These are phyloP conservation scores for Lathamus discolor DNA, from an alignment of 2,113 vertebrate species.

Conservation along the genomic window DNA sequence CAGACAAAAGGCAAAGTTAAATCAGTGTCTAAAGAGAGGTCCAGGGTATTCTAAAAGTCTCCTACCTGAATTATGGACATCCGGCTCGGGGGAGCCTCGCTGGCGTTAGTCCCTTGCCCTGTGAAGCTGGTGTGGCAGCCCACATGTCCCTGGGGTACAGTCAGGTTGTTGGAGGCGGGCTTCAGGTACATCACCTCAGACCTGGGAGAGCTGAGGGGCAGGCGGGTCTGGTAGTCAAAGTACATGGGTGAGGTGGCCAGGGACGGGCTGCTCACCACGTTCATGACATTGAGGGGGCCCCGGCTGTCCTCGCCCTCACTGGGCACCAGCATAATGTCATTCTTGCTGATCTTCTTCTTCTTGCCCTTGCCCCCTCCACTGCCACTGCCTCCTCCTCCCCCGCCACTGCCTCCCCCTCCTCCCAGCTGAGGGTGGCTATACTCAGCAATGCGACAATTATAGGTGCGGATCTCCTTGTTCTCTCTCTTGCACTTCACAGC, in stretches of 20 bases:
- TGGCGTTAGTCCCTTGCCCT: conserved; percentile 92
- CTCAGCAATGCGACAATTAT: conserved; percentile 98
- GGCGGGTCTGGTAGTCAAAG: conserved; percentile 99
- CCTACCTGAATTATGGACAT: conserved; percentile 99
- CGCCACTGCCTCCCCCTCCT: conserved; percentile 69
- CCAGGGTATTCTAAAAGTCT: conserved; percentile 76
- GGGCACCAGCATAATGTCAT: conserved; percentile 99
- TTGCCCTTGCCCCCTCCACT: conserved; percentile 70
- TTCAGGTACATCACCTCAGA: conserved; percentile 99
- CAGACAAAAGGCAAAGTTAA: conserved; percentile 53
- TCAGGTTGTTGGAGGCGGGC: conserved; percentile 97
- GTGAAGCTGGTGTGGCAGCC: conserved; percentile 99
- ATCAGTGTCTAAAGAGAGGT: conserved; percentile 49
- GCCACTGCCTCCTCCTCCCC: conserved; percentile 65
- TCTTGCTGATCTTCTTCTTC: conserved; percentile 93
- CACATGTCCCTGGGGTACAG: conserved; percentile 96
- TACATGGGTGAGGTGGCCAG: conserved; percentile 99
- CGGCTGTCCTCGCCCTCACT: conserved; percentile 96
- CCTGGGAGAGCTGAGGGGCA: conserved; percentile 98
- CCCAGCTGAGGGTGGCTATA: conserved; percentile 97
- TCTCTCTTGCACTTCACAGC: conserved; percentile 97
- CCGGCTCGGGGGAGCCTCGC: conserved; percentile 94
- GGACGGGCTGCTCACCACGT: conserved; percentile 99
- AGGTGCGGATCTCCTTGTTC: conserved; percentile 99
- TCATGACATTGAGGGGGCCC: conserved; percentile 99